A percentile compares a stretch with the other conserved stretches of the same genome.
Conservation (phyloP, 2,797 vertebrate genomes). For the Phaenicophaeus curvirostris region DNA sequence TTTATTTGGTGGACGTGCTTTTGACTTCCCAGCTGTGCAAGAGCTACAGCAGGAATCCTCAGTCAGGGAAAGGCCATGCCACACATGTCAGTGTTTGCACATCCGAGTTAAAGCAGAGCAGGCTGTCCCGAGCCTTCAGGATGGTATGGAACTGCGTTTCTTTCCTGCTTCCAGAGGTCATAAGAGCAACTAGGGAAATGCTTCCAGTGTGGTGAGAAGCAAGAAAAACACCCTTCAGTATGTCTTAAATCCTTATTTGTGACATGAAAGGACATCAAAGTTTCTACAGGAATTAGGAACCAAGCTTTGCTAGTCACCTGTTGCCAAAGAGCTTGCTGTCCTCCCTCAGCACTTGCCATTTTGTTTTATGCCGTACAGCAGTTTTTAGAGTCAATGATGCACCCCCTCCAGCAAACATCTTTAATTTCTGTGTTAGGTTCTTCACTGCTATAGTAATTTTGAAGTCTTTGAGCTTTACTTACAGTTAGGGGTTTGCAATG, state of each 20-base stretch:
- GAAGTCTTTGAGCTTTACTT: conserved; percentile 12
- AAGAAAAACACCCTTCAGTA: not conserved
- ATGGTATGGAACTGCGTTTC: not conserved
- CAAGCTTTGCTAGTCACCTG: not conserved
- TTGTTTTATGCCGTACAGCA: not conserved
- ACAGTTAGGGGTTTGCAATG: not conserved
- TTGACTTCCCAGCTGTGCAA: not conserved
- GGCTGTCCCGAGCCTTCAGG: not conserved
- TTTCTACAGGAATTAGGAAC: not conserved
- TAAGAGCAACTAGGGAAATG: not conserved
- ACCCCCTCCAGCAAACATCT: not conserved
- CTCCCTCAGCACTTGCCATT: not conserved
- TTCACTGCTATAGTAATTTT: not conserved
- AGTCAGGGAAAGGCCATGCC: rapidly evolving
- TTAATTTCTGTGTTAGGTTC: not conserved
- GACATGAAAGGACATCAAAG: not conserved
- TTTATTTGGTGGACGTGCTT: not conserved
- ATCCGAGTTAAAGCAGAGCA: not conserved
- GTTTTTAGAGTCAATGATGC: not conserved
- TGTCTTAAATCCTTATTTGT: not conserved
- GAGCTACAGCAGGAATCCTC: not conserved
- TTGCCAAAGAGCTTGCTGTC: not conserved
- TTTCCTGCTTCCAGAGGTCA: not conserved
- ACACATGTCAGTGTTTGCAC: rapidly evolving
- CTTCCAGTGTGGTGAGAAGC: not conserved